These are phyloP conservation scores for Drosophila kuntzei DNA, from an alignment of 2,888 invertebrate species.

Conservation along the genomic window DNA sequence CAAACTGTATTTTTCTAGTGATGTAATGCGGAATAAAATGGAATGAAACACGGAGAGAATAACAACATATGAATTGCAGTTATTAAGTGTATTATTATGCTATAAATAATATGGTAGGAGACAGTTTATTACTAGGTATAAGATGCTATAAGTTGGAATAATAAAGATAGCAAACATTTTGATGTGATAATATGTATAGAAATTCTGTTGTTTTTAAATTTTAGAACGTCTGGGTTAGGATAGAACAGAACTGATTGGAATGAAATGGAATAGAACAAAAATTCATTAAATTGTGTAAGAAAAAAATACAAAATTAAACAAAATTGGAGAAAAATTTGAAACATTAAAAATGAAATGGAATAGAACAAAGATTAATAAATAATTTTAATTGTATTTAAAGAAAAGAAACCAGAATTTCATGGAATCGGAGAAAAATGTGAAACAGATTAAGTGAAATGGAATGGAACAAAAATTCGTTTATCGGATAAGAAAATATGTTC, in stretches of 20 bases:
- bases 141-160: too few species aligned
- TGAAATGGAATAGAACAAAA: conserved; percentile 3
- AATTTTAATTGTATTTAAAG: too few species aligned
- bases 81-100: not conserved
- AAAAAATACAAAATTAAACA: not conserved
- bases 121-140: not conserved
- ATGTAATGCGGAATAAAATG: conserved; percentile 12
- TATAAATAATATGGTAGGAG: conserved; percentile 2
- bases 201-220: too few species aligned
- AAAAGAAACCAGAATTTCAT: too few species aligned
- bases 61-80: not conserved
- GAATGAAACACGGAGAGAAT: conserved; percentile 6
- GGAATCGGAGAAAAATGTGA: too few species aligned
- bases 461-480: not conserved
- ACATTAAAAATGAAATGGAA: not conserved
- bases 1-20: not conserved
- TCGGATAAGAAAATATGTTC: too few species aligned
- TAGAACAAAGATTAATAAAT: too few species aligned
- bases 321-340: not conserved
- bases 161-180: too few species aligned
- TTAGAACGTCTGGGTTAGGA: not conserved
- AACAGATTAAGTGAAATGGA: too few species aligned
- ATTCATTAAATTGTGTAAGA: not conserved
- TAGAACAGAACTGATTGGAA: not conserved
- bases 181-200: too few species aligned